Evolutionary conservation across 35 echinoderm and acorn worm species (phyloP).

Genomic region (Heliocidaris tuberculata): DNA sequence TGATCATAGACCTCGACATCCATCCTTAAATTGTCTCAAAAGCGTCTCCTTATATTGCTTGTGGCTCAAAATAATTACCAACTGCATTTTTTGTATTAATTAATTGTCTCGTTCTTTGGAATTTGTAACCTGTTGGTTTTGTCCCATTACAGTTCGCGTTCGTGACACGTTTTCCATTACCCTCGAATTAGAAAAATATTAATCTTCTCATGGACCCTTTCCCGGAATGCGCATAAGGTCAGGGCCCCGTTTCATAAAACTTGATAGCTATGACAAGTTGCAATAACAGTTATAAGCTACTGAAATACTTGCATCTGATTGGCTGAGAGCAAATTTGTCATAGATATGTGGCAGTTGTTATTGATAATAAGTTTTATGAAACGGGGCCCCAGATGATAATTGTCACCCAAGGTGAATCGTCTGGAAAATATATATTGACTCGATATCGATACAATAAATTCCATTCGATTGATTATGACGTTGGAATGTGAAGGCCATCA

Average conservation of each 20-base stretch:
- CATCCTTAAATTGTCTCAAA: no score
- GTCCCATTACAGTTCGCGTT: neutral
- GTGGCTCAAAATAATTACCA: no score
- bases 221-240: neutral
- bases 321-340: no score
- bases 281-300: no score
- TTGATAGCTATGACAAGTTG: no score
- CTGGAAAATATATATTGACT: neutral
- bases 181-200: neutral
- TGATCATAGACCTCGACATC: no score
- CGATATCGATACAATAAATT: neutral
- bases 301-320: no score
- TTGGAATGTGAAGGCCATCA: neutral
- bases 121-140: neutral
- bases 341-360: no score
- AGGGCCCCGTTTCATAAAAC: no score
- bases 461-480: neutral
- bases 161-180: neutral
- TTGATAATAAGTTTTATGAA: no score
- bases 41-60: no score
- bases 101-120: neutral
- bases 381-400: neutral
- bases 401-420: neutral
- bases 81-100: neutral
- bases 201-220: neutral